Conservation (phyloP, 2,888 invertebrate species). For the Brassicogethes aeneus region DNA sequence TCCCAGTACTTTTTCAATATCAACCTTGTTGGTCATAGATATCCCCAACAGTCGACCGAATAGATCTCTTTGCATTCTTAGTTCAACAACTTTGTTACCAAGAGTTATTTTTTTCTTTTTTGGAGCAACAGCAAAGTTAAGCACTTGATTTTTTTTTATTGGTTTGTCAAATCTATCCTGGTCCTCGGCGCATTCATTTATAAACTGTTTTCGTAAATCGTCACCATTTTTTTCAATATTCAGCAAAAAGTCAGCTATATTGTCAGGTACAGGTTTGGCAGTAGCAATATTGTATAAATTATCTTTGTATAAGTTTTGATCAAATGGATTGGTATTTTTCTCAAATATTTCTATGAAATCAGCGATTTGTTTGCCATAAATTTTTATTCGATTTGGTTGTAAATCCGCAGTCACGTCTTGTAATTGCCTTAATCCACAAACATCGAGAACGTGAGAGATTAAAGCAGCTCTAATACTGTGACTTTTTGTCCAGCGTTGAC, state of each 20-base stretch:
- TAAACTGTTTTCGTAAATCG: constrained; percentile 18
- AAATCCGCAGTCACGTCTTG: constrained; percentile 25
- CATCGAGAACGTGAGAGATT: constrained; percentile 17
- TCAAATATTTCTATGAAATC: constrained; percentile 13
- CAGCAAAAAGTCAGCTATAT: constrained; percentile 16
- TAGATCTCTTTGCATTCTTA: constrained; percentile 13
- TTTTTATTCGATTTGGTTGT: constrained; percentile 15
- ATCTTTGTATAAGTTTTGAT: constrained; percentile 13
- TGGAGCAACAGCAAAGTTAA: constrained; percentile 17
- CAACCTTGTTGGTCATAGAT: constrained; percentile 9
- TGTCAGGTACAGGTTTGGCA: constrained; percentile 18
- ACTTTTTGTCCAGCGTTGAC: constrained; percentile 25
- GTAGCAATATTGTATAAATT: constrained; percentile 20
- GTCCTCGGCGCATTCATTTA: constrained; percentile 19
- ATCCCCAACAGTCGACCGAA: constrained; percentile 14
- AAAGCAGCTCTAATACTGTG: constrained; percentile 19
- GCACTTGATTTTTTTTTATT: constrained; percentile 19
- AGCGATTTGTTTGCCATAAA: constrained; percentile 12
- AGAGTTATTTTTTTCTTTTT: constrained; percentile 16
- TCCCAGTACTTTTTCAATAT: constrained; percentile 17
- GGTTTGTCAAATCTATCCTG: constrained; percentile 19
- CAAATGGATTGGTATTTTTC: constrained; percentile 18
- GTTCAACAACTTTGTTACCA: constrained; percentile 20
- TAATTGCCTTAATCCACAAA: constrained; percentile 16
- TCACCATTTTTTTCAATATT: constrained; percentile 21